Evolutionary conservation across 2,888 invertebrate species (phyloP), one percentile per base, ranked within the genome.

Genomic region (Cephus spinipes): DNA sequence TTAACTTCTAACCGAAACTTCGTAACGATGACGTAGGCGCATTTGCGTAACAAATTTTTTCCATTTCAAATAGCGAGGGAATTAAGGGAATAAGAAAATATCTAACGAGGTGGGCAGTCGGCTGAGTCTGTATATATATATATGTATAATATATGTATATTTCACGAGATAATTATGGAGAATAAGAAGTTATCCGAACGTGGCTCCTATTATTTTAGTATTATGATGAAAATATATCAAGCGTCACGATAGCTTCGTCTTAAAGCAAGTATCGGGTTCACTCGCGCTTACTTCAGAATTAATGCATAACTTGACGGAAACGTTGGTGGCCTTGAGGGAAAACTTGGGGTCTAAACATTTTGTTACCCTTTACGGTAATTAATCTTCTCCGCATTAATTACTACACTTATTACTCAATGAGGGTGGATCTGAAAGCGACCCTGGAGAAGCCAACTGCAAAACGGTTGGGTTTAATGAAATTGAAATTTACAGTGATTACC

Each of bases 331-430:
- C 36, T 69, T 34, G 73, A 80, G 78, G 74, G 30, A 82, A 79
- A 76, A 81, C 84, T 85, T 81, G 82, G 83, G 81, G 77, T 76
- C 35, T 77, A 74, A 68, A 81, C 80, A 74, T 81, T 85, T 85
- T 85, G 86, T 85, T 86, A 79, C 79, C 76, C 68, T 81, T 79
- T 79, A 81, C 85, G 80, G 81, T 85, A 85, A 85, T 85, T 86
- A 85, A 85, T 86, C 86, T 80, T 82, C 82, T 85, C 85, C 81
- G 85, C 85, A 85, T 85, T 86, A 86, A 73, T 34, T 75, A 77
- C 82, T 84, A 82, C 31, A 33, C 85, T 71, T 71, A 33, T 71
- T 71, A 79, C 85, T 82, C 81, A 80, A 55, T 55, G 55, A 23
- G 55, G 55, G 55, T 55, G 23, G 55, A 55, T 55, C 55, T 23